phyloP scores from a whole-genome alignment of 1,140 invertebrate genomes.

The Achatina immaculata region DNA sequence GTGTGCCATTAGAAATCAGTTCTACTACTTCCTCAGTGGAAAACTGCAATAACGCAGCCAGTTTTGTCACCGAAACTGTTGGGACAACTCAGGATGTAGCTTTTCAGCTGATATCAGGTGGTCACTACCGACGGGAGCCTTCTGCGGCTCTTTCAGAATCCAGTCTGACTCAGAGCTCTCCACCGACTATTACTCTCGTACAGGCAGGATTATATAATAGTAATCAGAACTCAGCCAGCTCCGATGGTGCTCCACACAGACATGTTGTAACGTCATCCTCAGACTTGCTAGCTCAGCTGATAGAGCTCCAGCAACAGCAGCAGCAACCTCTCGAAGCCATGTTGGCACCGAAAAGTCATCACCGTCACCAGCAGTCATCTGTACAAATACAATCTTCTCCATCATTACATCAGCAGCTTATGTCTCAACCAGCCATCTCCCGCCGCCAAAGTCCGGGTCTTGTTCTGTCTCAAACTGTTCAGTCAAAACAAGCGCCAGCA shows the following conservation, averaged over 20 bases:
- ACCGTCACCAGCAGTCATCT: background rate
- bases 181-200: slow-evolving; percentile 14
- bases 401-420: slow-evolving; percentile 10
- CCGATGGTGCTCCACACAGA: background rate
- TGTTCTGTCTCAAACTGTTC: background rate
- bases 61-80: background rate
- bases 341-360: background rate
- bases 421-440: background rate
- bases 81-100: slow-evolving; percentile 4
- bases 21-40: background rate
- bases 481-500: background rate
- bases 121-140: slow-evolving; percentile 7
- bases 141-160: background rate
- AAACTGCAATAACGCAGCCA: background rate
- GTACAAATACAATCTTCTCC: background rate
- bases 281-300: slow-evolving; percentile 5
- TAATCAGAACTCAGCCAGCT: background rate
- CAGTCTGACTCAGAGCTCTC: background rate
- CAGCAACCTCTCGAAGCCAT: background rate
- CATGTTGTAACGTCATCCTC: background rate
- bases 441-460: background rate
- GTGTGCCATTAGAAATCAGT: background rate
- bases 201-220: background rate
- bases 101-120: slow-evolving; percentile 16
- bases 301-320: slow-evolving; percentile 26